Base-by-base conservation (phyloP, 2,797 vertebrate genomes). In the Diplodus sargus region DNA sequence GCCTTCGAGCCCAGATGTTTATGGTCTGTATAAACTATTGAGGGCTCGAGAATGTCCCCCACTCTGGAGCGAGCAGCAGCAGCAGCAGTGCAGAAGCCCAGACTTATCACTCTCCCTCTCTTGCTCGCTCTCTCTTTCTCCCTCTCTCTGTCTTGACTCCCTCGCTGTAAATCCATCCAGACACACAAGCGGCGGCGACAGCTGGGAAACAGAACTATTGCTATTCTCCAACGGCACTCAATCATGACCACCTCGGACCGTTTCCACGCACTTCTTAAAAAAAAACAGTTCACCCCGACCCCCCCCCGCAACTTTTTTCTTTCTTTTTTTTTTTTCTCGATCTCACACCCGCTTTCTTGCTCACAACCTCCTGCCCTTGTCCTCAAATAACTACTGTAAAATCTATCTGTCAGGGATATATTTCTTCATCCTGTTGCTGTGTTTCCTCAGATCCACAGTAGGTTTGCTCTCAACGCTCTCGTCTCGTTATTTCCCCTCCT, bases 21-120 rank as follows among this genome's bases (percentile, higher is more conserved):
- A 95, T 93, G 92, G 94, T 91, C 93, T 94, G 94, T 93, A 91
- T 95, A 95, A 96, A 95, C 93, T 94, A 94, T 95, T 90, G 93
- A 93, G 91, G 92, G 87, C 85, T 90, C 78, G 91, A 91, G 92
- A 95, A 91, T 93, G 91, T 94, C 93, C 93, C 89, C 91, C 92
- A 90, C 90, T 94, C 90, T 83, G 70, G 76, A 84, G 87, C 34
- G 16, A 89, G 89, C 84, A 85, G 85, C 87, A 89, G 87, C 68
- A 90, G 30, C 30, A 34, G 86, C 73, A 49, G 78, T 75, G 91
- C 90, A 87, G 92, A 90, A 93, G 91, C 90, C 87, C 89, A 90
- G 91, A 92, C 91, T 91, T 93, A 93, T 92, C 91, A 77, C 92
- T 88, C 89, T 81, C 78, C 76, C 71, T 75, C 72, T 73, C 82